Base-by-base conservation (phyloP, 2,113 vertebrate genomes). In the Pungitius pungitius region DNA sequence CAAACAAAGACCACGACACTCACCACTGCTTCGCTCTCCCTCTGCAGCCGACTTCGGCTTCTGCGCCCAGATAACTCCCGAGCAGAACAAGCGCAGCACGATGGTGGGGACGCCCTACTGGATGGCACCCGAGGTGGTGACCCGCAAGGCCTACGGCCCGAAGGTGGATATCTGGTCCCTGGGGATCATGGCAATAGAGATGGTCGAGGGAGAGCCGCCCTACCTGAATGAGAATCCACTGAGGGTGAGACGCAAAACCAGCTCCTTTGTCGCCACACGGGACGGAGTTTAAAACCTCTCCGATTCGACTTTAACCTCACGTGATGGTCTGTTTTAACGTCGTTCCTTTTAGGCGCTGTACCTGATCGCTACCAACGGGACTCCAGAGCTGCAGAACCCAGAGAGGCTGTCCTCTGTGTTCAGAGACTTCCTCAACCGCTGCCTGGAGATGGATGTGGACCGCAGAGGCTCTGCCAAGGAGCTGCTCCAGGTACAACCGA, bases 141-240 rank as follows among this genome's bases (percentile, higher is more conserved):
- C 97, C 60, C 94, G 98, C 39, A 99, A 99, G 93, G 97, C 97
- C 0, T 99, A 99, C 1, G 97, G 97, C 45, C 96, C 97, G 1
- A 99, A 99, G 88, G 98, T 99, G 87, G 98, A 99, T 84, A 98
- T 99, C 86, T 99, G 98, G 98, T 99, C 97, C 40, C 92, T 99
- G 83, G 98, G 98, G 72, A 99, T 99, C 89, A 99, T 99, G 98
- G 98, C 98, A 62, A 98, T 99, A 87, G 97, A 99, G 92, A 99
- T 99, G 97, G 96, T 99, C 88, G 98, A 99, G 93, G 98, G 98
- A 90, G 97, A 99, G 87, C 98, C 98, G 1, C 98, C 98, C 24
- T 99, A 99, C 85, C 95, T 99, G 92, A 99, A 99, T 56, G 98
- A 99, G 93, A 99, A 99, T 92, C 97, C 98, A 84, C 97, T 99